Conservation (phyloP, 2,113 vertebrate species). For the Mobula birostris region DNA sequence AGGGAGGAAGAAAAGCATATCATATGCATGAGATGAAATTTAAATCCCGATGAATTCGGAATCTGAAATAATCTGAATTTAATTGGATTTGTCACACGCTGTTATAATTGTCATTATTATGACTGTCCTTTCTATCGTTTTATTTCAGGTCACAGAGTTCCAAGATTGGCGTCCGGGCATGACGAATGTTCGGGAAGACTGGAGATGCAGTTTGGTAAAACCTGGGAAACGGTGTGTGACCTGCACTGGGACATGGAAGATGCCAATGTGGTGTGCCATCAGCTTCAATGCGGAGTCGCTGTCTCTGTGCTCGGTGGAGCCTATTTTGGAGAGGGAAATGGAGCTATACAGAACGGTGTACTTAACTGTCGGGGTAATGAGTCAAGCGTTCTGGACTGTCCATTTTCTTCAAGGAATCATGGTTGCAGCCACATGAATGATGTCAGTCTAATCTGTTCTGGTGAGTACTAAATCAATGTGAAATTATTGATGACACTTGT, state of each 20-base stretch:
- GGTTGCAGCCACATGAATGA: not conserved
- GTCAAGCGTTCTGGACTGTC: not conserved
- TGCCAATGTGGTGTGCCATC: slow-evolving; percentile 36
- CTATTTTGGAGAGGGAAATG: slow-evolving; percentile 27
- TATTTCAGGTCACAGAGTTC: too few species aligned
- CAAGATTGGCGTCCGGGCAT: too few species aligned
- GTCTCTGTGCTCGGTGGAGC: not conserved
- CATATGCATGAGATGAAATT: too few species aligned
- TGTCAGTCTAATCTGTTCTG: not conserved
- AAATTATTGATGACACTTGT: too few species aligned
- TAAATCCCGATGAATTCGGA: too few species aligned
- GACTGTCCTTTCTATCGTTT: too few species aligned
- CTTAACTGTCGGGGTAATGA: slow-evolving; percentile 31
- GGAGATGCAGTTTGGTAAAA: too few species aligned
- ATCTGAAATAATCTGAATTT: too few species aligned
- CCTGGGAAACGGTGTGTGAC: not conserved
- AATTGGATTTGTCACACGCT: too few species aligned
- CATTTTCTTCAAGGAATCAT: not conserved
- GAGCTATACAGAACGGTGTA: not conserved
- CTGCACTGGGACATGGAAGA: slow-evolving; percentile 40
- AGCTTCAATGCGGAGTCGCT: slow-evolving; percentile 40
- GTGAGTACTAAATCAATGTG: not conserved
- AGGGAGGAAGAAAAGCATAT: too few species aligned
- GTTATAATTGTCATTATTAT: too few species aligned
- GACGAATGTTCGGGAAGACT: too few species aligned